Evolutionary conservation across 2,113 vertebrate species (phyloP).

Genomic region (Pavo muticus): DNA sequence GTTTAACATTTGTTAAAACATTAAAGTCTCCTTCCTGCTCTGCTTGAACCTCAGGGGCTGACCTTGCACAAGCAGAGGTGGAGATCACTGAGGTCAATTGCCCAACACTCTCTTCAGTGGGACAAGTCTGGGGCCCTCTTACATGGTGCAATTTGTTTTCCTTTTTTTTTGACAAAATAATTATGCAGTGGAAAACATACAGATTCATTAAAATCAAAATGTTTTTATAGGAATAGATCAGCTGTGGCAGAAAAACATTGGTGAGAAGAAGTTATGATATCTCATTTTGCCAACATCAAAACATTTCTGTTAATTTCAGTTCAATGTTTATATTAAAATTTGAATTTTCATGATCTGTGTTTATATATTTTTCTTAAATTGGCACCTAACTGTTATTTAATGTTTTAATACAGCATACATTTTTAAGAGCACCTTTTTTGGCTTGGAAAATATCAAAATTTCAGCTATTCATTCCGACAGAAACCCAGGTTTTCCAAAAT

Average conservation of each 20-base stretch:
- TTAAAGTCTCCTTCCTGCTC: neutral
- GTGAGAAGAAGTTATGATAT: constrained; percentile 9
- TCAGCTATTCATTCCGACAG: constrained; percentile 17
- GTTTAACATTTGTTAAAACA: neutral
- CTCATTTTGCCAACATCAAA: constrained; percentile 22
- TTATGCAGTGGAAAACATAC: neutral
- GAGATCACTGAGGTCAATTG: neutral
- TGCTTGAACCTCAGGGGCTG: neutral
- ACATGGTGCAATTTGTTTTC: neutral
- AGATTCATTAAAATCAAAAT: constrained; percentile 17
- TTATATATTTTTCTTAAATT: constrained; percentile 41
- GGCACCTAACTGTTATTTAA: constrained; percentile 15
- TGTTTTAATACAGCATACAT: neutral
- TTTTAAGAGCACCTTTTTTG: constrained; percentile 41
- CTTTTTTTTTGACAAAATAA: neutral
- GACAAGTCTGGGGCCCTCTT: neutral
- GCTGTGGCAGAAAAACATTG: neutral
- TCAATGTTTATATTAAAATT: constrained; percentile 25
- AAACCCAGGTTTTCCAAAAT: constrained; percentile 21
- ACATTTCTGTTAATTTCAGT: constrained; percentile 34
- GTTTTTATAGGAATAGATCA: neutral
- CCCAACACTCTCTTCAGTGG: neutral
- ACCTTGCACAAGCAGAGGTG: neutral
- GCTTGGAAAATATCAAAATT: constrained; percentile 25
- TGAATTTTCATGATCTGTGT: neutral